These are phyloP conservation scores for Candoia aspera DNA, from an alignment of 2,113 vertebrate genomes.

Conservation along the genomic window DNA sequence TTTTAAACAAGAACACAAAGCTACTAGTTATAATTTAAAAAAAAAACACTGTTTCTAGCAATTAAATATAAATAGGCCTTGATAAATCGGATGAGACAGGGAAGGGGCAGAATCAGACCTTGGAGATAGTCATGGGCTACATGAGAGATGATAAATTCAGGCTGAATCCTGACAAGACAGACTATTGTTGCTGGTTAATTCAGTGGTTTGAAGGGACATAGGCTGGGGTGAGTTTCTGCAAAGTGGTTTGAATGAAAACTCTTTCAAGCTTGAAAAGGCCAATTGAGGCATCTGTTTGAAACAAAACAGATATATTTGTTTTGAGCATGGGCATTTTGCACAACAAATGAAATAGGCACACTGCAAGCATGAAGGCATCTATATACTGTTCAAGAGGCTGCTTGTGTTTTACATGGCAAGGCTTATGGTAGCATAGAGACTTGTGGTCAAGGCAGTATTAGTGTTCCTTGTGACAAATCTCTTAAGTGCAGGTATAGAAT, in stretches of 20 bases:
- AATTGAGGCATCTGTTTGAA: background rate
- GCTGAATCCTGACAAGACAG: background rate
- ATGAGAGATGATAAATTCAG: background rate
- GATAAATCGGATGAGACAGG: background rate
- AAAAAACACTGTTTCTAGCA: constrained; percentile 36
- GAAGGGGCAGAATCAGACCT: background rate
- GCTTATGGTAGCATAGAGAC: background rate
- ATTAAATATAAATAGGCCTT: constrained; percentile 30
- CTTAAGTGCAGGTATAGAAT: background rate
- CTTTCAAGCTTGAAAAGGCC: background rate
- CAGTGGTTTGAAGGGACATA: background rate
- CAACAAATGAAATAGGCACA: no score
- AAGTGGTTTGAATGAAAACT: background rate
- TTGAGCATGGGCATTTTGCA: background rate
- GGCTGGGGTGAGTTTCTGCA: background rate
- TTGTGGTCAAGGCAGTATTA: background rate
- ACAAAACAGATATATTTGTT: background rate
- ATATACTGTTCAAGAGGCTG: background rate
- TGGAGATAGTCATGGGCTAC: background rate
- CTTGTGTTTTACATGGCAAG: background rate
- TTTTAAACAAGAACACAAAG: constrained; percentile 54
- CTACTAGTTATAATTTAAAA: constrained; percentile 42
- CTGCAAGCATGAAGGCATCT: background rate
- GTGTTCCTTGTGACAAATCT: background rate
- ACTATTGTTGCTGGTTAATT: background rate